Conservation (phyloP, 2,797 vertebrate genomes). For the Emys orbicularis region DNA sequence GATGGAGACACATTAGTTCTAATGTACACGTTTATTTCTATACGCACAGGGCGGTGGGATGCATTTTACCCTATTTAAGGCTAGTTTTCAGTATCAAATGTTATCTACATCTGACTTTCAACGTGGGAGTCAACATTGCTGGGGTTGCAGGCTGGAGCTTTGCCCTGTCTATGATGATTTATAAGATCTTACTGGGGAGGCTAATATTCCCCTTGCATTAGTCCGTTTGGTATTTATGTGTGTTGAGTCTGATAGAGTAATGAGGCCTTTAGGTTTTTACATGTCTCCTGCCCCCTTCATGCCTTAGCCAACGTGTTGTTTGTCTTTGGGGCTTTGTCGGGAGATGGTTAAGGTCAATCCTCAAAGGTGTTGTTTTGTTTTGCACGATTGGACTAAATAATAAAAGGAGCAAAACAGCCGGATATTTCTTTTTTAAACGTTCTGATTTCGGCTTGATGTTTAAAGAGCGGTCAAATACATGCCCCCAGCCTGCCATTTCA, state of each 20-base stretch:
- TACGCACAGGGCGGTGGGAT: background rate
- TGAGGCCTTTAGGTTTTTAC: background rate
- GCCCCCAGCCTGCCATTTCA: background rate
- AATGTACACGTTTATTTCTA: background rate
- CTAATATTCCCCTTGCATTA: background rate
- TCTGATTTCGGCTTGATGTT: background rate
- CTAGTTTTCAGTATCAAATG: background rate
- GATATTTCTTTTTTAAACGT: background rate
- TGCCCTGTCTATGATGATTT: accelerated
- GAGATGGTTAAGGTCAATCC: background rate
- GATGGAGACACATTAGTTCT: background rate
- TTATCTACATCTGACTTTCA: background rate
- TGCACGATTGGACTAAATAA: background rate
- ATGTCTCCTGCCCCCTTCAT: accelerated
- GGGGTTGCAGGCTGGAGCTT: background rate
- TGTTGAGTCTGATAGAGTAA: background rate
- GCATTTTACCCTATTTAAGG: background rate
- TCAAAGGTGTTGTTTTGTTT: background rate
- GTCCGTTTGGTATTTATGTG: background rate
- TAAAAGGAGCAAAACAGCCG: background rate
- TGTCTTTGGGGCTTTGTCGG: background rate
- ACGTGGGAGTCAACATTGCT: accelerated
- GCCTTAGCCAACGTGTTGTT: background rate
- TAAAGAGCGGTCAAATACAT: background rate
- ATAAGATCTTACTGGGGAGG: background rate